phyloP scores from a whole-genome alignment of 2,113 vertebrate genomes.

The Empidonax traillii region DNA sequence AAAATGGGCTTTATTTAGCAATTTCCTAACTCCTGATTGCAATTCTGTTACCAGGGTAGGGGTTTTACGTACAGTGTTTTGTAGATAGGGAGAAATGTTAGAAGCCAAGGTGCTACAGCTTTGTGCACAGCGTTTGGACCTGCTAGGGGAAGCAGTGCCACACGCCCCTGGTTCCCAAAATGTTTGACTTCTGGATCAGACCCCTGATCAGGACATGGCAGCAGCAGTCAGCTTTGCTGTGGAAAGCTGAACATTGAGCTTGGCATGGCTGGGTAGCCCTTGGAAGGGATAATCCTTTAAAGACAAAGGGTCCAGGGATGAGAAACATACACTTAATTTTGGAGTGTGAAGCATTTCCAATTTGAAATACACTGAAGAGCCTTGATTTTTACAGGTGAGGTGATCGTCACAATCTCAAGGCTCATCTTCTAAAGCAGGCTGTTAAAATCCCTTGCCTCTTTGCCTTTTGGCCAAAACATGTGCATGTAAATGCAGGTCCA shows the following conservation, averaged over 20 bases:
- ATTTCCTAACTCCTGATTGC: conserved; percentile 19
- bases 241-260: not conserved
- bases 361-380: not conserved
- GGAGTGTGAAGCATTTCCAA: not conserved
- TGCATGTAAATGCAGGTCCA: not conserved
- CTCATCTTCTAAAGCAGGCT: not conserved
- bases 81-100: not conserved
- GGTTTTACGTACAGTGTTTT: not conserved
- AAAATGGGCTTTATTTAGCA: conserved; percentile 39
- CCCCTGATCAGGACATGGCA: not conserved
- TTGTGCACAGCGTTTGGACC: not conserved
- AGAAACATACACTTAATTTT: not conserved
- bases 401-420: not conserved
- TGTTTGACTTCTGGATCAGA: not conserved
- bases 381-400: not conserved
- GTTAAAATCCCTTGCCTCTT: not conserved
- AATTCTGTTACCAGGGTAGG: not conserved
- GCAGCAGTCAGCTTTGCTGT: not conserved
- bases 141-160: rapidly evolving
- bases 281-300: not conserved
- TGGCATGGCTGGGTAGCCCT: not conserved
- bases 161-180: not conserved
- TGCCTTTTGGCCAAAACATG: not conserved
- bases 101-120: not conserved
- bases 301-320: not conserved